Percentiles rank a stretch among this genome's conserved stretches.
These are phyloP conservation scores for Erebia ligea DNA, from an alignment of 2,888 invertebrate genomes.

Conservation along the genomic window DNA sequence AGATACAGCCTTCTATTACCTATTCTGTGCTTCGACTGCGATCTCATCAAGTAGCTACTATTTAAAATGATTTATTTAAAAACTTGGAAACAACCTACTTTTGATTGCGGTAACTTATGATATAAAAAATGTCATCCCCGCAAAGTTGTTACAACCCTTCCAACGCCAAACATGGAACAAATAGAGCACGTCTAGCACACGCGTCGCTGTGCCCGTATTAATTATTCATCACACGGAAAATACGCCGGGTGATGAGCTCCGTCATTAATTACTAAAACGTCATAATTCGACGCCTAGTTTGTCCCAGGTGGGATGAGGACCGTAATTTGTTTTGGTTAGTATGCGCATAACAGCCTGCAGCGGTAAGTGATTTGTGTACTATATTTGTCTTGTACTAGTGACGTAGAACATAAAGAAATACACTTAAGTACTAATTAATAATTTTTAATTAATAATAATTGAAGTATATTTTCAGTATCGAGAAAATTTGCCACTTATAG, in stretches of 20 bases:
- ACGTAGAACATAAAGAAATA: no score
- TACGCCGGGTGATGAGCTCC: conserved; percentile 52
- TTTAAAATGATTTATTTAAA: no score
- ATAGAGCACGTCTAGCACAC: conserved; percentile 38
- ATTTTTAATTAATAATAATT: no score
- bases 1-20: no score
- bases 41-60: not conserved
- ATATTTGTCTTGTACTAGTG: not conserved
- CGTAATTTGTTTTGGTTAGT: conserved; percentile 51
- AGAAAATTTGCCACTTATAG: no score
- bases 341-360: not conserved
- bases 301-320: conserved; percentile 63
- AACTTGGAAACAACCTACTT: not conserved
- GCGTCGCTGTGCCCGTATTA: conserved; percentile 50
- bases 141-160: conserved; percentile 21
- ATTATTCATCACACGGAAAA: conserved; percentile 56
- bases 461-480: no score
- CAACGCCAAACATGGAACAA: conserved; percentile 15
- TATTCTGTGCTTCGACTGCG: no score
- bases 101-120: not conserved
- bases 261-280: conserved; percentile 68
- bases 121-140: not conserved
- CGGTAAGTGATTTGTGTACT: conserved; percentile 33
- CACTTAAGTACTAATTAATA: no score
- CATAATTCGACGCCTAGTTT: conserved; percentile 59